Conservation (phyloP, 2,888 invertebrate species). For the Pollenia labialis region DNA sequence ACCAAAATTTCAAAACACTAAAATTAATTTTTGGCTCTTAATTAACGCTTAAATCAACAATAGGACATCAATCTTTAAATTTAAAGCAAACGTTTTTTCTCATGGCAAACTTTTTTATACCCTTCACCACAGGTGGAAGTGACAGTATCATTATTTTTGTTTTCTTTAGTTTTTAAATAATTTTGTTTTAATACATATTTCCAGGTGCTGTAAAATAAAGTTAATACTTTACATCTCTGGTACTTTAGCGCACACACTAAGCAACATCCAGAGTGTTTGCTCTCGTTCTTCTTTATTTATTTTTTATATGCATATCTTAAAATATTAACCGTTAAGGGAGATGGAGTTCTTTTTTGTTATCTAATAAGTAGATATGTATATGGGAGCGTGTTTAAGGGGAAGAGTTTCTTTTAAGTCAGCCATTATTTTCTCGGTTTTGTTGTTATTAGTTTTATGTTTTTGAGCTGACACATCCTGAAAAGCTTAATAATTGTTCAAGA, state of each 20-base stretch:
- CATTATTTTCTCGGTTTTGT: conserved; percentile 56
- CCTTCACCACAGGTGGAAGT: no score
- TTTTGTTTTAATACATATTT: neutral
- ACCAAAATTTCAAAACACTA: no score
- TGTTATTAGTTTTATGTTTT: conserved; percentile 48
- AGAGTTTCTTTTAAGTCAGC: conserved; percentile 53
- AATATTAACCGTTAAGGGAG: conserved; percentile 14
- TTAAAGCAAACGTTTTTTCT: no score
- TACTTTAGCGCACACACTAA: neutral
- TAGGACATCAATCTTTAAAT: no score
- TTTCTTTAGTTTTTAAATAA: neutral
- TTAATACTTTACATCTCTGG: conserved; percentile 8
- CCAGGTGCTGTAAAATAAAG: neutral
- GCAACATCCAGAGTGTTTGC: neutral
- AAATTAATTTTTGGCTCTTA: no score
- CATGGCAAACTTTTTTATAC: no score
- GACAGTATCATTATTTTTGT: no score
- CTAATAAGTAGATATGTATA: neutral
- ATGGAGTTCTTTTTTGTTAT: conserved; percentile 5
- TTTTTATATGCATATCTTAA: neutral
- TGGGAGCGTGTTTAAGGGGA: neutral
- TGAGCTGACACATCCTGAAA: conserved; percentile 75
- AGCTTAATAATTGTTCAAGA: conserved; percentile 75
- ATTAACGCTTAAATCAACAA: no score
- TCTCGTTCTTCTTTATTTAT: neutral